Conservation (phyloP, 2,888 invertebrate genomes). For the Hanleya hanleyi region DNA sequence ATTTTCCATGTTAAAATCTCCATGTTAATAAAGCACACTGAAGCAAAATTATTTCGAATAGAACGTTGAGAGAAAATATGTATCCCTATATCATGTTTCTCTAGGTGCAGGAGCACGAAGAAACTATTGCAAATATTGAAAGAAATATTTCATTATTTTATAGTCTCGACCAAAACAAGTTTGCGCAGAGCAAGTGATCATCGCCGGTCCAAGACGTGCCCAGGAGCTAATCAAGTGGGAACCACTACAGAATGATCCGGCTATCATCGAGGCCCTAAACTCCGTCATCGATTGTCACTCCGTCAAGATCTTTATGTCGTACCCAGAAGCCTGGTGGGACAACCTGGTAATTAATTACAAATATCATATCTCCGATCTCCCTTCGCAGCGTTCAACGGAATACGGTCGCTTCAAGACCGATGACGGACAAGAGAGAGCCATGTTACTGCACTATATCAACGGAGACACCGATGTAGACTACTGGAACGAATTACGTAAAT, state of each 20-base stretch:
- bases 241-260: conserved; percentile 10
- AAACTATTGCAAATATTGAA: too few species aligned
- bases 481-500: conserved; percentile 8
- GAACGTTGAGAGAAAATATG: too few species aligned
- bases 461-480: not conserved
- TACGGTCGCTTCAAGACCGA: conserved; percentile 16
- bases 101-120: too few species aligned
- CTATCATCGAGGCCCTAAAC: conserved; percentile 4
- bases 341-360: not conserved
- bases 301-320: conserved; percentile 26
- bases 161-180: not conserved
- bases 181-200: conserved; percentile 29
- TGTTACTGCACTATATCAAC: conserved; percentile 23
- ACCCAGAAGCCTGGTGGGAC: conserved; percentile 24
- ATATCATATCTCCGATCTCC: conserved; percentile 18
- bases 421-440: conserved; percentile 6
- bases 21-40: too few species aligned
- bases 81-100: too few species aligned
- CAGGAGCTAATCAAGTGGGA: conserved; percentile 23
- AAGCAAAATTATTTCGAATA: too few species aligned
- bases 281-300: conserved; percentile 9
- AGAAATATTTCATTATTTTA: too few species aligned
- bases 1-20: too few species aligned
- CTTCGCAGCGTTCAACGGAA: conserved; percentile 22
- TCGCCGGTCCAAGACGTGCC: conserved; percentile 23